Evolutionary conservation across 1,140 invertebrate genomes (phyloP).

Genomic region (Platyscapa corneri): DNA sequence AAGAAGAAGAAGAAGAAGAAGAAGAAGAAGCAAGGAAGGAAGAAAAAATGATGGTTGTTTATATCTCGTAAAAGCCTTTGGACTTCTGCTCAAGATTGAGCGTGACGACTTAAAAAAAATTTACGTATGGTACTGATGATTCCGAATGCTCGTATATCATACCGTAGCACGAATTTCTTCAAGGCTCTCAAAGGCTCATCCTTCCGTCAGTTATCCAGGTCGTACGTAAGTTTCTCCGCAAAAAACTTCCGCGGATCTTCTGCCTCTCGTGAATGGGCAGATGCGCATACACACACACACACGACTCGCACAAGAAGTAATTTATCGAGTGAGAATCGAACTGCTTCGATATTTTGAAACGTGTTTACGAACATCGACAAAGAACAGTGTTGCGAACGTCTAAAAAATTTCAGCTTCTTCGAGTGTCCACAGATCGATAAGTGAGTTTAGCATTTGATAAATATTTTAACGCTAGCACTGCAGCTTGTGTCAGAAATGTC

Average conservation of each 20-base stretch:
- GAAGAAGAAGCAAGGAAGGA: neutral
- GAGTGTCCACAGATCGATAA: too few relatives aligned
- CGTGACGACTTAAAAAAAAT: slow-evolving; percentile 41
- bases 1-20: slow-evolving; percentile 20
- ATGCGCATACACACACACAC: too few relatives aligned
- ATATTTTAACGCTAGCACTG: too few relatives aligned
- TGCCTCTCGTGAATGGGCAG: neutral
- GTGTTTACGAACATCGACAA: too few relatives aligned
- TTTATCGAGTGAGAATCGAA: too few relatives aligned
- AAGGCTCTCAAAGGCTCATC: neutral
- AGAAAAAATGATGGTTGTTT: slow-evolving; percentile 46
- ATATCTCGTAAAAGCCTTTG: slow-evolving; percentile 41
- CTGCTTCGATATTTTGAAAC: too few relatives aligned
- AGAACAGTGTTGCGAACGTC: too few relatives aligned
- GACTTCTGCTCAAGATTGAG: slow-evolving; percentile 10
- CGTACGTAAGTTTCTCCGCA: neutral
- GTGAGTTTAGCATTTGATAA: too few relatives aligned
- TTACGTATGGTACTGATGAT: slow-evolving; percentile 39
- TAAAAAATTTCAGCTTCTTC: too few relatives aligned
- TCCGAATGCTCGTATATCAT: slow-evolving; percentile 33
- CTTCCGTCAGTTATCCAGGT: slow-evolving; percentile 11
- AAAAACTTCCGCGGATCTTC: neutral
- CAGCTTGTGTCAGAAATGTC: too few relatives aligned
- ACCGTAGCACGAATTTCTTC: slow-evolving; percentile 12
- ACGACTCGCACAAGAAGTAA: too few relatives aligned